Percentiles rank a stretch among this genome's conserved stretches.
phyloP scores from a whole-genome alignment of 2,888 invertebrate species.

The Chloroclystis v-ata region DNA sequence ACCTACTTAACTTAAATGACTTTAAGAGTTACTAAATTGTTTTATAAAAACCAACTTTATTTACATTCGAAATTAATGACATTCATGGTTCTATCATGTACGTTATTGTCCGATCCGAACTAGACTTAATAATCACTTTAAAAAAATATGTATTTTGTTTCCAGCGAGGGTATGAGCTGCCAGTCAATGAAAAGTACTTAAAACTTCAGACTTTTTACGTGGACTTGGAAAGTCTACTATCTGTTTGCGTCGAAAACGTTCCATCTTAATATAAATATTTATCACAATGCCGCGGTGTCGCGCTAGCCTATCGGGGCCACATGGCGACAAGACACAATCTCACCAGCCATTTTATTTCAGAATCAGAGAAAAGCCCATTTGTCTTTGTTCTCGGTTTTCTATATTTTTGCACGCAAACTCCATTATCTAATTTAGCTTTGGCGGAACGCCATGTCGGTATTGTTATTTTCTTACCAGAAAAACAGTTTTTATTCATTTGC shows the following conservation, averaged over 20 bases:
- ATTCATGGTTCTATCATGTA: too few relatives aligned
- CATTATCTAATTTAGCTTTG: constrained; percentile 79
- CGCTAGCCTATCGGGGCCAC: constrained; percentile 25
- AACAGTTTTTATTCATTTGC: constrained; percentile 69
- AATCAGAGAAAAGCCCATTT: constrained; percentile 73
- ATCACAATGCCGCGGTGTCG: neutral
- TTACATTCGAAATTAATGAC: too few relatives aligned
- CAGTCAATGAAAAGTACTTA: too few relatives aligned
- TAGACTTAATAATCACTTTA: too few relatives aligned
- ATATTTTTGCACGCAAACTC: constrained; percentile 79
- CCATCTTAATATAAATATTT: neutral
- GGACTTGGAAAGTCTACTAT: constrained; percentile 12
- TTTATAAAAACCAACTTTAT: too few relatives aligned
- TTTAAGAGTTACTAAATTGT: too few relatives aligned
- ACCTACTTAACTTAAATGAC: too few relatives aligned
- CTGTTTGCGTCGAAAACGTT: constrained; percentile 10
- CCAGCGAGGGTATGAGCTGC: too few relatives aligned
- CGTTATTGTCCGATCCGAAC: too few relatives aligned
- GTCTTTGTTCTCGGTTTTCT: constrained; percentile 78
- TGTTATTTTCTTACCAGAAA: constrained; percentile 69
- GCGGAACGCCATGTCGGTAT: constrained; percentile 74
- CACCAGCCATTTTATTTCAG: constrained; percentile 69
- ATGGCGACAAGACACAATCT: constrained; percentile 52
- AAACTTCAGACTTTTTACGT: too few relatives aligned
- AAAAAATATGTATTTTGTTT: too few relatives aligned